Evolutionary conservation across 2,888 invertebrate genomes (phyloP).

Genomic region (Callimorpha dominula): DNA sequence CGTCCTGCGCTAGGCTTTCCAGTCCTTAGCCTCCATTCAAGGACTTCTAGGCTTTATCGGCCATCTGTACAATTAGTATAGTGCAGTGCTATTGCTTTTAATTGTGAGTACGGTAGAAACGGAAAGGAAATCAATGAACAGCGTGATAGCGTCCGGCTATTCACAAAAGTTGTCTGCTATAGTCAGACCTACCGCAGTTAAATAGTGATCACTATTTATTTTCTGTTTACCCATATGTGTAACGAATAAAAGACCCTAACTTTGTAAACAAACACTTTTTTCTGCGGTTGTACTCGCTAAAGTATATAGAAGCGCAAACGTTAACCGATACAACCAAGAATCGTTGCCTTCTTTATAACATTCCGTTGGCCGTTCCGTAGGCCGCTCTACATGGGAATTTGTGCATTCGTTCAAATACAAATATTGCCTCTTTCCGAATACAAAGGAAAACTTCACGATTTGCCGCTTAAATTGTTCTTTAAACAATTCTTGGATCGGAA

Average conservation of each 20-base stretch:
- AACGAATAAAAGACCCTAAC: not conserved
- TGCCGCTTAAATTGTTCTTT: conserved; percentile 44
- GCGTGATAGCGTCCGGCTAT: no score
- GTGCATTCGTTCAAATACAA: conserved; percentile 60
- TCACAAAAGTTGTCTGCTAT: no score
- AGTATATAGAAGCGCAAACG: conserved; percentile 14
- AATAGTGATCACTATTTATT: not conserved
- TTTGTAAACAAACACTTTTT: not conserved
- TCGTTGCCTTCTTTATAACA: conserved; percentile 57
- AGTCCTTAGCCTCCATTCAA: no score
- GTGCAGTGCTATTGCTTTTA: no score
- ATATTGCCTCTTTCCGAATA: conserved; percentile 43
- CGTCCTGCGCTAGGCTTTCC: no score
- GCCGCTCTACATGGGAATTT: conserved; percentile 52
- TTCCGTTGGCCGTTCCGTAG: conserved; percentile 53
- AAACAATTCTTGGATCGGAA: conserved; percentile 44
- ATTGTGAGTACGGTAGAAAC: no score
- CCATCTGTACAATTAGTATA: no score
- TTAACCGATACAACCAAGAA: conserved; percentile 24
- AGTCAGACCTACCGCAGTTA: no score
- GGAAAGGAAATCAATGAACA: no score
- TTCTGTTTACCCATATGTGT: not conserved
- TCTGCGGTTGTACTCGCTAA: not conserved
- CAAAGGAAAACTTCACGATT: conserved; percentile 50
- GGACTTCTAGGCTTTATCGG: no score